Base-by-base conservation (phyloP, 2,113 vertebrate genomes). In the Neolamprologus tretocephalus region DNA sequence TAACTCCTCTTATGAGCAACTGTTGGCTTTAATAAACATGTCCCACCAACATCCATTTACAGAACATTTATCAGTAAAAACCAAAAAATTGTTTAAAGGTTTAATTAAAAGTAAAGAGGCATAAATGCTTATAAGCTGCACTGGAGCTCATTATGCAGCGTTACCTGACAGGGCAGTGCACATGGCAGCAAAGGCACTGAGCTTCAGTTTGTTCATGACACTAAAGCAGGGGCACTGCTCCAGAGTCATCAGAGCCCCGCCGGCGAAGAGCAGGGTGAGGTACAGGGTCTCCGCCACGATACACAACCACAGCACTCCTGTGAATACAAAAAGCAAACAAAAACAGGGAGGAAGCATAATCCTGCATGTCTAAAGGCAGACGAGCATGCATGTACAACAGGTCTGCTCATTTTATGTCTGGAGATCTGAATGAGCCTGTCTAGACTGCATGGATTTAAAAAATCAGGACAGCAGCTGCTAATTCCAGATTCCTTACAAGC, bases 221-320 rank as follows among this genome's bases (percentile, higher is more conserved):
- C 96, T 95, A 47, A 96, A 96, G 86, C 94, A 96, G 85, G 90
- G 95, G 82, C 95, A 96, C 75, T 97, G 96, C 83, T 97, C 97
- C 13, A 97, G 89, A 7, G 92, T 94, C 97, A 98, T 97, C 7
- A 99, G 95, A 47, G 96, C 87, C 21, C 95, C 96, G 5, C 97
- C 97, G 1, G 54, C 89, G 89, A 98, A 95, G 4, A 98, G 96
- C 88, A 99, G 92, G 84, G 95, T 35, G 63, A 98, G 94, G 87
- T 97, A 97, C 86, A 98, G 94, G 8, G 96, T 95, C 89, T 99
- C 97, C 1, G 97, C 95, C 71, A 97, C 95, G 2, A 98, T 96
- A 5, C 97, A 98, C 78, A 99, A 88, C 97, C 97, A 98, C n/a
- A 98, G 87, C 61, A 98, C 96, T 6, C 97, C 98, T 98, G 94